Evolutionary conservation across 2,888 invertebrate species (phyloP), one percentile per base, ranked within the genome.

Genomic region (Matsumyia berberina): DNA sequence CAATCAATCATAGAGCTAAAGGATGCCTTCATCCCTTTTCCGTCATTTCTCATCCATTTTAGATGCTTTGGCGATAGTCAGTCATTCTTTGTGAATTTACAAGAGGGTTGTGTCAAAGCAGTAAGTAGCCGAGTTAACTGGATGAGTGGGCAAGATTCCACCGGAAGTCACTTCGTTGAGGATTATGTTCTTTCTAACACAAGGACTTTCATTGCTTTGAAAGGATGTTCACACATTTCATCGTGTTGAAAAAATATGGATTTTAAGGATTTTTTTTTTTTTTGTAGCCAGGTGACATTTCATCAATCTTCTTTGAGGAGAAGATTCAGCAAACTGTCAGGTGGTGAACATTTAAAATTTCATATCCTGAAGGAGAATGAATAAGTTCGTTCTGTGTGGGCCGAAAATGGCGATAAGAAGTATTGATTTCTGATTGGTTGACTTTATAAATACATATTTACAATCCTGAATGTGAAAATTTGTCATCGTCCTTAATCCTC

Each of bases 1-100:
- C 31, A 62, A 62, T 62, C 60, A 62, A 62, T 62, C 60, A 62
- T 44, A 44, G 33, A 31, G 60, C 31, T 15, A 44, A 62, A 44
- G 29, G 44, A 62, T 44, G 31, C 8, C 44, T 31, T 44, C 33
- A 62, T 44, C 44, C 44, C 60, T 44, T 44, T 42, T 58, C 44
- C 6, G 33, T 15, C 31, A 17, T 44, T 44, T 46, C 44, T 62
- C 60, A 62, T 62, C 44, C 44, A 44, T 44, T 58, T 58, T 24
- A 42, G 58, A 58, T 58, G 19, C 58, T 46, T 46, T 46, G 46
- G 46, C 11, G 19, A 46, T 46, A 42, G n/a, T 6, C n/a, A 46
- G 46, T 46, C 19, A 8, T 17, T 42, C 17, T 39, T 39, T 37
- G 58, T 58, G 39, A 39, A 24, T 39, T 17, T 58, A n/a, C 37